A percentile compares a stretch with the other conserved stretches of the same genome.
Evolutionary conservation across 2,797 vertebrate genomes (phyloP).

Genomic region (Trematomus bernacchii): DNA sequence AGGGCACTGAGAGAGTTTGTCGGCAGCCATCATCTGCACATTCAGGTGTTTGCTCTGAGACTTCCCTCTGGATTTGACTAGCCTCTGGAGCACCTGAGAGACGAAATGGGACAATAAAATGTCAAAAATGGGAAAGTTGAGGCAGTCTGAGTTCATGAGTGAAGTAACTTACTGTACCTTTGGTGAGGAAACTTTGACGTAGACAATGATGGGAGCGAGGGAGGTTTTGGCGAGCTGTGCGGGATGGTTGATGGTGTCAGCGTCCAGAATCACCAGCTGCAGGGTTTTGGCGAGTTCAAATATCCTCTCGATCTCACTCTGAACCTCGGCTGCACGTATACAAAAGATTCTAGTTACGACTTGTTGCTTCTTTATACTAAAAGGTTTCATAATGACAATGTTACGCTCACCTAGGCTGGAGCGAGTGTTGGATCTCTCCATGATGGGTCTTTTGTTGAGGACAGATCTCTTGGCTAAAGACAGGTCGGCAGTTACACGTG

Average conservation of each 20-base stretch:
- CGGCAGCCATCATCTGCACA: conserved; percentile 97
- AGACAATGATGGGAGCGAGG: conserved; percentile 94
- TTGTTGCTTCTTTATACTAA: not conserved
- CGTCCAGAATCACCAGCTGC: conserved; percentile 94
- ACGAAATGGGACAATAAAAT: not conserved
- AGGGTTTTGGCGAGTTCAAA: conserved; percentile 97
- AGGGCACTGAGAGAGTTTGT: conserved; percentile 96
- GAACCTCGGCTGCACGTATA: conserved; percentile 90
- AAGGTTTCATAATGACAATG: not conserved
- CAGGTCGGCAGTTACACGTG: conserved; percentile 95
- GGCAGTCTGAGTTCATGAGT: not conserved
- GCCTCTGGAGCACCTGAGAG: conserved; percentile 92
- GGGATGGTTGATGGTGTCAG: conserved; percentile 97
- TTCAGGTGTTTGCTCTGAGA: conserved; percentile 98
- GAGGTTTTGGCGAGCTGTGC: conserved; percentile 96
- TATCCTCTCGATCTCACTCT: conserved; percentile 97
- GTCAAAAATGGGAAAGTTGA: not conserved
- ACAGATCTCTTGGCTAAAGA: conserved; percentile 96
- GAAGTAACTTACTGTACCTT: conserved; percentile 85
- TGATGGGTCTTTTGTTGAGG: conserved; percentile 96
- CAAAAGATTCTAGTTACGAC: not conserved
- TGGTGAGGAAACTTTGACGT: conserved; percentile 96
- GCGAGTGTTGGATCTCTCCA: conserved; percentile 95
- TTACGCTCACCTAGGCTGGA: conserved; percentile 91
- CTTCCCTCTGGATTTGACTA: conserved; percentile 97